Evolutionary conservation across 1,140 invertebrate species (phyloP).

Genomic region (Orchestia grillus): DNA sequence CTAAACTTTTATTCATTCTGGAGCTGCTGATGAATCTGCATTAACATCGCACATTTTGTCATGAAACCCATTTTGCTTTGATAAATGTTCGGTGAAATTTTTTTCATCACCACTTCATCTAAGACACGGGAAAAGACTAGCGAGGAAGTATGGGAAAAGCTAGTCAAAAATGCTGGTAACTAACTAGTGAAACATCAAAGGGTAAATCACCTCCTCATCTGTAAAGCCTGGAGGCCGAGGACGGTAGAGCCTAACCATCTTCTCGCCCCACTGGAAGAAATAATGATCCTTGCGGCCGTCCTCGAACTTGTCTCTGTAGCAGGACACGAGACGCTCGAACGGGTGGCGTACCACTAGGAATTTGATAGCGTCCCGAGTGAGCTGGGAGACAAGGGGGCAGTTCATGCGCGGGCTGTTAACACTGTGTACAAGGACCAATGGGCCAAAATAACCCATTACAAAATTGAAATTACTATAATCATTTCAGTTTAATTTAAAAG

Average conservation of each 20-base stretch:
- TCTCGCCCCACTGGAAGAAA: not conserved
- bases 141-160: not conserved
- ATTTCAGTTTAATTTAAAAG: too few relatives aligned
- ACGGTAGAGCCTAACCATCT: constrained; percentile 38
- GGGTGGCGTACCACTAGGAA: constrained; percentile 46
- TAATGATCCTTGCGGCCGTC: constrained; percentile 2
- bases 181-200: not conserved
- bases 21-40: too few relatives aligned
- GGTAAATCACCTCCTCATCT: not conserved
- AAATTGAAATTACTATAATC: too few relatives aligned
- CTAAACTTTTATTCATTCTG: too few relatives aligned
- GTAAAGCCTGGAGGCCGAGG: constrained; percentile 23
- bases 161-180: not conserved
- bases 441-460: too few relatives aligned
- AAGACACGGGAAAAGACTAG: not conserved
- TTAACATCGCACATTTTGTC: not conserved
- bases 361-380: constrained; percentile 38
- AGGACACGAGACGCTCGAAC: constrained; percentile 31
- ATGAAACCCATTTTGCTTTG: not conserved
- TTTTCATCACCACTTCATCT: too few relatives aligned
- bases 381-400: not conserved
- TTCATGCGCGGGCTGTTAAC: too few relatives aligned
- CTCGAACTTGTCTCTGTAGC: constrained; percentile 47
- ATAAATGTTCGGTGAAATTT: not conserved
- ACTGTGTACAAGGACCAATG: too few relatives aligned